Conservation (phyloP, 2,888 invertebrate species). For the Apodemia zela region DNA sequence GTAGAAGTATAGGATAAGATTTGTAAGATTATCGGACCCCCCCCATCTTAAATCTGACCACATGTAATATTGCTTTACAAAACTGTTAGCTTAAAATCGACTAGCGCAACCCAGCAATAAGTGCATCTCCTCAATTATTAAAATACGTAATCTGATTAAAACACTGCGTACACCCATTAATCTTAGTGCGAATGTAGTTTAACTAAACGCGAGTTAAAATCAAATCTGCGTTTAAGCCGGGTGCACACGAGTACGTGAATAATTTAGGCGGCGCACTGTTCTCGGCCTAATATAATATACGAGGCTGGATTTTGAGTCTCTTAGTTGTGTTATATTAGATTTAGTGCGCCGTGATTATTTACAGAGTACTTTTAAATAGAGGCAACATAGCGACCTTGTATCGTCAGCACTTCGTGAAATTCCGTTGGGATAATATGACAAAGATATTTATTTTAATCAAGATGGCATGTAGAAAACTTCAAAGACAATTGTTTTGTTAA, state of each 20-base stretch:
- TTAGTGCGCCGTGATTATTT: slow-evolving; percentile 69
- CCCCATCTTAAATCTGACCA: background rate
- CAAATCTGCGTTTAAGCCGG: slow-evolving; percentile 41
- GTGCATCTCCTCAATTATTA: background rate
- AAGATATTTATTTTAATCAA: background rate
- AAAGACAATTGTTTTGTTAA: too few relatives aligned
- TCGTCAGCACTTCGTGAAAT: background rate
- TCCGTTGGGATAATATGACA: too few relatives aligned
- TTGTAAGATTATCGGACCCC: too few relatives aligned
- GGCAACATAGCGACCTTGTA: background rate
- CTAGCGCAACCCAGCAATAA: background rate
- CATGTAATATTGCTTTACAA: background rate
- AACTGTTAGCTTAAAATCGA: background rate
- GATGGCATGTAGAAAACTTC: background rate
- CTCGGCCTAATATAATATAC: slow-evolving; percentile 60
- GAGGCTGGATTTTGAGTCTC: slow-evolving; percentile 57
- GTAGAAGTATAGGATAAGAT: too few relatives aligned
- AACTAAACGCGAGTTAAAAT: slow-evolving; percentile 33
- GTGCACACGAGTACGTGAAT: slow-evolving; percentile 40
- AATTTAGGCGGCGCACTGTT: slow-evolving; percentile 43
- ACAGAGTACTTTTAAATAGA: slow-evolving; percentile 43
- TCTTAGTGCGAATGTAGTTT: slow-evolving; percentile 25
- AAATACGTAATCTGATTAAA: background rate
- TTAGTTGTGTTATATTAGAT: slow-evolving; percentile 69
- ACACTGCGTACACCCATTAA: slow-evolving; percentile 3